Evolutionary conservation across 2,888 invertebrate genomes (phyloP), one percentile per base, ranked within the genome.

Genomic region (Spodoptera littoralis): DNA sequence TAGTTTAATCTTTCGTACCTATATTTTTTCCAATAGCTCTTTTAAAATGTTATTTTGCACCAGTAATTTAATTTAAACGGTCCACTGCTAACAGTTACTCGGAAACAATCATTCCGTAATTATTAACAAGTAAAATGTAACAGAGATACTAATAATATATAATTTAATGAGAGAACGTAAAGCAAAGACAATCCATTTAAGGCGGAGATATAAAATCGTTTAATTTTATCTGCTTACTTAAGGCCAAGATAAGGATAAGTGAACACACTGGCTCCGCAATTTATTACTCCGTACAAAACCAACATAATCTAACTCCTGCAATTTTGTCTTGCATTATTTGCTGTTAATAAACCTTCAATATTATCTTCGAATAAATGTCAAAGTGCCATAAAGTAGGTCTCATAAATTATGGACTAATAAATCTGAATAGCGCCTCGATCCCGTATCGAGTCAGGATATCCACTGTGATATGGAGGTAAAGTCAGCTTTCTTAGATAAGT

Each of bases 401-500:
- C 80, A 77, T 82, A 79, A 79, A 82, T 84, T 83, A 84, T 78
- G 76, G 75, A 81, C 80, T 80, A 82, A 85, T 86, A 86, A 85
- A 86, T 85, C 84, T 78, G 77, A 77, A 68, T 65, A 75, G 70
- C 76, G 80, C 79, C 76, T 82, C 76, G 82, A 76, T 85, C 83
- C 83, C 81, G 84, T 87, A 87, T 88, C 87, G 82, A 72, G 67
- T 80, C 73, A 74, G 82, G 86, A 89, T 91, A 90, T 89, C 88
- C 87, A 87, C 84, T 83, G 80, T 85, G 89, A 88, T 86, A 86
- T 83, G 84, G 80, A 85, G 84, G 88, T 84, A 87, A 84, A 88
- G 86, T 87, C 85, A 86, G 86, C 87, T 86, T 88, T 88, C 86
- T 87, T 83, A 90, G 90, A 92, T 91, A 92, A 91, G 88, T 84